Percentiles rank a stretch among this genome's conserved stretches.
These are phyloP conservation scores for Poeciliopsis infans DNA, from an alignment of 2,797 vertebrate genomes.

Conservation along the genomic window DNA sequence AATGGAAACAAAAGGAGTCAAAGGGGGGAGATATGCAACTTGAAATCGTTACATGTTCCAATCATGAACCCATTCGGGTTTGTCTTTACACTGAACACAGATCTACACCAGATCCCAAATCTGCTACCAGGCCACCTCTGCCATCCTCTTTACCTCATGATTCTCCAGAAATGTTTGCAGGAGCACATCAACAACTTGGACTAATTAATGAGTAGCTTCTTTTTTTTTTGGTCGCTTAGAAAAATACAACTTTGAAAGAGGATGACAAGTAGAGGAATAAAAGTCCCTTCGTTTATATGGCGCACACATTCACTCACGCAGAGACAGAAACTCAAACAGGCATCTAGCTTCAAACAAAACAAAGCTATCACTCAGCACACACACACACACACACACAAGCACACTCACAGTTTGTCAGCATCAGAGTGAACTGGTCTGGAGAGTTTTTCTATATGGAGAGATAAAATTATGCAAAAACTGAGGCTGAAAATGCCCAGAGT, in stretches of 20 bases:
- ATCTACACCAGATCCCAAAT: conserved; percentile 54
- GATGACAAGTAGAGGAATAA: conserved; percentile 74
- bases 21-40: conserved; percentile 65
- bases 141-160: conserved; percentile 60
- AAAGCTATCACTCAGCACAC: conserved; percentile 53
- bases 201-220: conserved; percentile 46
- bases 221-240: conserved; percentile 74
- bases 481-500: conserved; percentile 35
- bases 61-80: conserved; percentile 40
- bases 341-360: conserved; percentile 50
- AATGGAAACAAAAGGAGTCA: conserved; percentile 69
- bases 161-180: conserved; percentile 64
- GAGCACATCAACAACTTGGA: conserved; percentile 45
- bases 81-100: conserved; percentile 56
- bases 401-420: conserved; percentile 72
- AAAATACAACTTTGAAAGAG: conserved; percentile 79
- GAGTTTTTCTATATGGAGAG: conserved; percentile 61
- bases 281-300: conserved; percentile 76
- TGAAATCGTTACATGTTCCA: conserved; percentile 68
- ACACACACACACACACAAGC: conserved; percentile 37
- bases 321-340: conserved; percentile 7
- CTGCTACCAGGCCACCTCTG: conserved; percentile 71
- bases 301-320: conserved; percentile 22
- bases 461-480: conserved; percentile 41
- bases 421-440: conserved; percentile 72